Base-by-base conservation (phyloP, 2,797 vertebrate species). In the Yasuhikotakia modesta region DNA sequence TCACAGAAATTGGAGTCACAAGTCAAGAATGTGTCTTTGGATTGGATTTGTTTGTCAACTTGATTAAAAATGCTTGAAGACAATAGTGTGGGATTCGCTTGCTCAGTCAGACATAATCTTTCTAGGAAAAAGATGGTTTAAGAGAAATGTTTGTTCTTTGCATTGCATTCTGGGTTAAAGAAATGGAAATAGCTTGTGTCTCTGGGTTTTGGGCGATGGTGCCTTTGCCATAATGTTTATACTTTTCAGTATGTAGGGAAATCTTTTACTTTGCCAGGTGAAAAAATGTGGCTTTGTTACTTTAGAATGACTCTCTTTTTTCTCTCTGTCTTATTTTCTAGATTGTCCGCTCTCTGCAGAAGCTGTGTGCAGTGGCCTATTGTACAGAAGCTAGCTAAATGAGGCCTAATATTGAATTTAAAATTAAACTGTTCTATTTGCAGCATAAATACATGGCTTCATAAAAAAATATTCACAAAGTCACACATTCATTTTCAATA, bases 351-450 rank as follows among this genome's bases (percentile, higher is more conserved):
- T 52, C 5, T 50, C 48, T 60, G 39, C n/a, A 69, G n/a, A 68
- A 35, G 64, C 17, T 57, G 46, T n/a, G 17, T 39, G 60, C 22
- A 32, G 27, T n/a, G 46, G 30, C 8, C 19, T 64, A 8, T 74
- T 64, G 30, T 60, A 53, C 48, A 65, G 61, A 76, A 27, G 27
- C 39, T 43, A 43, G 68, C 50, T 48, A 76, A 69, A 76, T 69
- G 65, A 27, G n/a, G 39, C 55, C 39, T 77, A 27, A 61, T 48
- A 69, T 69, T 77, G 66, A 61, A 68, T 58, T 76, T 67, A 17
- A 58, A 76, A 61, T 60, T 52, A 67, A 68, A 32, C 39, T 66
- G 17, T 22, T 68, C 64, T 68, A 39, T 77, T 50, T 77, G 65
- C 43, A 77, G 55, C 43, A 69, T 60, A 68, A 76, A 58, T 21